Evolutionary conservation across 2,113 vertebrate species (phyloP), one percentile per base, ranked within the genome.

Genomic region (Thomomys bottae): DNA sequence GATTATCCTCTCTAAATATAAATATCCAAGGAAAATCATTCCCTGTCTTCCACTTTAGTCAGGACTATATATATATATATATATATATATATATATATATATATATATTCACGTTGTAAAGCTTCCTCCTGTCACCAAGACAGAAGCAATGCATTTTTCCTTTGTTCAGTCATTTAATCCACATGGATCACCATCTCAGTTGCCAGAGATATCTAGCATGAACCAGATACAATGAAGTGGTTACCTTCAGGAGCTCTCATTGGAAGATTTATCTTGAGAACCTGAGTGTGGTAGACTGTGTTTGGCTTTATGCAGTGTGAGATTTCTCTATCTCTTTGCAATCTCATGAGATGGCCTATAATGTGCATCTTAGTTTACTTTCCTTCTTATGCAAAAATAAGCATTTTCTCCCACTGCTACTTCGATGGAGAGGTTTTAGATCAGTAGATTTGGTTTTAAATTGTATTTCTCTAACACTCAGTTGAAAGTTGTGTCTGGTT

Each of bases 261-360:
- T 54, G 14, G 49, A 54, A 54, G 49, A 54, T 54, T 64, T 63
- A 30, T 67, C 45, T 83, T 87, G 77, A 89, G 67, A 81, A 67
- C 30, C 14, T 84, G 26, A 63, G 18, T 28, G 18, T 28, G 32
- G 79, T 64, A 38, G 26, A 12, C 57, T 45, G 12, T 68, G 5
- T 59, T 59, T 57, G 38, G 26, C 21, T 84, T 1, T 40, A 21
- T 42, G 49, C 57, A 78, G 36, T 20, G 34, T 66, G 42, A 64
- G 30, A 71, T 92, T 76, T 88, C 64, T 75, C 28, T 84, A 28
- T 61, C 11, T 38, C 28, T 92, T 92, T 82, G 32, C 7, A 64
- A 1, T 49, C 17, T 77, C 83, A 61, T 77, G 70, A 77, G 9
- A 61, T 67, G 87, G 18, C 7, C 34, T 72, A 11, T 42, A 75